Evolutionary conservation across 2,888 invertebrate genomes (phyloP).

Genomic region (Polydrusus pterygomalis): DNA sequence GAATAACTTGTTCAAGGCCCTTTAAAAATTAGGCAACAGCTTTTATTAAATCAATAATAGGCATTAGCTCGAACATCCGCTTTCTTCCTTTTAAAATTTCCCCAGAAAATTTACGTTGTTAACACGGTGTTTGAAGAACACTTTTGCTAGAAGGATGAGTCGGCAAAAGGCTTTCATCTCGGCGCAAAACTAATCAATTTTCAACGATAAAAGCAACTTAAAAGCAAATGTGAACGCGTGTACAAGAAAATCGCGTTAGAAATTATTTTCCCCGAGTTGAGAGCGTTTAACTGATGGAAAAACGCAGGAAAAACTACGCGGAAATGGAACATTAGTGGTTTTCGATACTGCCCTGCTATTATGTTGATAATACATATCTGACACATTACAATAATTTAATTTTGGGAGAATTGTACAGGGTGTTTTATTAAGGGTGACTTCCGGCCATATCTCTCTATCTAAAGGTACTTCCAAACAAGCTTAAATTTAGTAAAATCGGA

Average conservation of each 20-base stretch:
- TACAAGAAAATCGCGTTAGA: slow-evolving; percentile 39
- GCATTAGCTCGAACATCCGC: background rate
- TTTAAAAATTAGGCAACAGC: slow-evolving; percentile 18
- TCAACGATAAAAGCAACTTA: slow-evolving; percentile 50
- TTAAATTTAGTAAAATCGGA: too few relatives aligned
- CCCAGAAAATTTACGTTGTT: slow-evolving; percentile 43
- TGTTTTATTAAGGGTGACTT: too few relatives aligned
- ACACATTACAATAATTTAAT: too few relatives aligned
- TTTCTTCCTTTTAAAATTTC: slow-evolving; percentile 35
- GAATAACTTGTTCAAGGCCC: background rate
- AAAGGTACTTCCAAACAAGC: too few relatives aligned
- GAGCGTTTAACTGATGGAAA: slow-evolving; percentile 21
- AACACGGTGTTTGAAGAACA: slow-evolving; percentile 47
- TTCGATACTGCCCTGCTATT: too few relatives aligned
- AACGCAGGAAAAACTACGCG: slow-evolving; percentile 4
- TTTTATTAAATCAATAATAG: slow-evolving; percentile 25
- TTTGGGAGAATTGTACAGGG: too few relatives aligned
- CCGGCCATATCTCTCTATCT: too few relatives aligned
- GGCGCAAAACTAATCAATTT: slow-evolving; percentile 48
- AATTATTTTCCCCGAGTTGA: slow-evolving; percentile 28
- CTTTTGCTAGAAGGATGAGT: slow-evolving; percentile 49
- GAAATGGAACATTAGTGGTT: background rate
- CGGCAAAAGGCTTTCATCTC: slow-evolving; percentile 49
- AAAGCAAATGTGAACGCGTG: slow-evolving; percentile 44
- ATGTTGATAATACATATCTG: too few relatives aligned